A percentile compares a stretch with the other conserved stretches of the same genome.
These are phyloP conservation scores for Mesorhabditis spiculigera DNA, from an alignment of 2,888 invertebrate genomes.

Conservation along the genomic window DNA sequence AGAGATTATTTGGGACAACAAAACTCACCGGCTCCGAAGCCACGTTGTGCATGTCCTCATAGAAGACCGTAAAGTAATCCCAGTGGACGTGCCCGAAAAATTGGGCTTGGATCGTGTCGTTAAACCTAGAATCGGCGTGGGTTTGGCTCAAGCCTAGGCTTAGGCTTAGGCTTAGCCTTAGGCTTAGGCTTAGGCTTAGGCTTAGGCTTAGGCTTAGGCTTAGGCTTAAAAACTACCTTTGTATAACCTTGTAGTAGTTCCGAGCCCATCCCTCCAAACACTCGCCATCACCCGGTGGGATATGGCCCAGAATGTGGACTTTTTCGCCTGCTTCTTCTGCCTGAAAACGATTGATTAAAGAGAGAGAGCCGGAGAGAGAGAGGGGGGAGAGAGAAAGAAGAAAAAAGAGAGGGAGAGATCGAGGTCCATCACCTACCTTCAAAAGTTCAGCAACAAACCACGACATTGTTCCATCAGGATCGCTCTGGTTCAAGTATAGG, in stretches of 20 bases:
- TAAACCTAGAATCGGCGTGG: conserved; percentile 70
- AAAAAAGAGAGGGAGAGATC: not conserved
- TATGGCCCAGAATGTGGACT: conserved; percentile 78
- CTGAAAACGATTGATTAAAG: conserved; percentile 11
- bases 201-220: conserved; percentile 6
- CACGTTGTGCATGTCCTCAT: conserved; percentile 62
- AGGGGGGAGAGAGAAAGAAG: not conserved
- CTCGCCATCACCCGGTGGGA: conserved; percentile 73
- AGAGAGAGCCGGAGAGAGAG: not conserved
- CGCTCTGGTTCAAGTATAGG: conserved; percentile 79
- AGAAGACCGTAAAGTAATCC: conserved; percentile 83
- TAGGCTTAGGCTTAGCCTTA: too few relatives aligned
- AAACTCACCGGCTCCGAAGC: conserved; percentile 61
- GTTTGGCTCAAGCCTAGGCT: not conserved
- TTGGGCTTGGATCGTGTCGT: conserved; percentile 74
- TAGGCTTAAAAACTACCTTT: conserved; percentile 44
- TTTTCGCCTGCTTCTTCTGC: conserved; percentile 74
- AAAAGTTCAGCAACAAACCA: conserved; percentile 76
- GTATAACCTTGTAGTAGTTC: conserved; percentile 67
- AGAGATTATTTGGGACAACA: too few relatives aligned
- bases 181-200: conserved; percentile 6
- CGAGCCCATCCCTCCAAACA: conserved; percentile 79
- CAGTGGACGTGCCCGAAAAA: conserved; percentile 88
- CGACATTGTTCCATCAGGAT: conserved; percentile 74
- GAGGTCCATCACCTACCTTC: conserved; percentile 12